Base-by-base conservation (phyloP, 1,140 invertebrate genomes). In the Chrysomallon squamiferum region DNA sequence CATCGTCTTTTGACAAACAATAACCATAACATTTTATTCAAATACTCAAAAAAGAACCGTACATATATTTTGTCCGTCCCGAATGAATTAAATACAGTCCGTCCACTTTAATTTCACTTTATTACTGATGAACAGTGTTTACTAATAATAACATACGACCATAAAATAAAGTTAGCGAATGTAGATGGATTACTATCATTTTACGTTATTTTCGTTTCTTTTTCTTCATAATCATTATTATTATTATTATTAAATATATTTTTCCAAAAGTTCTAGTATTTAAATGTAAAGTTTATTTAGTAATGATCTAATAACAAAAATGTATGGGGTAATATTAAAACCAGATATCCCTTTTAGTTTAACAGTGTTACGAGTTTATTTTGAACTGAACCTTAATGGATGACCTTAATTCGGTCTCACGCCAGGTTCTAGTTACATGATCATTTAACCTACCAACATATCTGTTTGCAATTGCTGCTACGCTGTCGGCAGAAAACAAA, bases 401-500 rank as follows among this genome's bases (percentile, higher is more conserved):
- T n/a, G n/a, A 11, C 9, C n/a, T 11, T 43, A n/a, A n/a, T 43
- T 9, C 41, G 9, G 41, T 11, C 41, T 11, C 9, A 43, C 9
- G 41, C 9, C 9, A 9, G 41, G 9, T 43, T 43, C n/a, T n/a
- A 43, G 41, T n/a, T 11, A 43, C 41, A 43, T 43, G 9, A n/a
- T n/a, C 41, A 43, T 9, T 22, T 15, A 15, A 60, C 68, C 63
- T 62, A 80, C 75, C 72, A 20, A 66, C 68, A 68, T 80, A 67
- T 74, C 76, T 80, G 41, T 65, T 56, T 0, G 75, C 67, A 25
- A 81, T 75, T 38, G 62, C 65, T 20, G 74, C 70, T 13, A 81
- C 68, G 50, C 68, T 66, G 57, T 74, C 64, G 22, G 74, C 73
- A 20, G 62, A 52, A 29, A 79, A 75, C 22, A 78, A 35, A 61